Conservation (phyloP, 1,140 invertebrate species). For the Drosophila serrata region DNA sequence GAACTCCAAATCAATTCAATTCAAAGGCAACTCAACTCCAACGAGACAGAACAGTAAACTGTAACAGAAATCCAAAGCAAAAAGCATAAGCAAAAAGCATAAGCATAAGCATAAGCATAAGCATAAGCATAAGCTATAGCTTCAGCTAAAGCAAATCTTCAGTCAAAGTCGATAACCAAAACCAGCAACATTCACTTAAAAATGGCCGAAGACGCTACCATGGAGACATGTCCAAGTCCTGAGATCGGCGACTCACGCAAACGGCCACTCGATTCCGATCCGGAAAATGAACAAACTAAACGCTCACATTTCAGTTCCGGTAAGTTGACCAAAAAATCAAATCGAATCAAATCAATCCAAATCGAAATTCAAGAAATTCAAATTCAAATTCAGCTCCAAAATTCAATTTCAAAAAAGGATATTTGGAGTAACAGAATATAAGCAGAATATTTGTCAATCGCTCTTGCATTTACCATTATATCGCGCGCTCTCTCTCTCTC, state of each 20-base stretch:
- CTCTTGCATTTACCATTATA: constrained; percentile 74
- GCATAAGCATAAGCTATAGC: constrained; percentile 27
- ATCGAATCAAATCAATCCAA: constrained; percentile 45
- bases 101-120: constrained; percentile 3
- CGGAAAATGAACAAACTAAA: constrained; percentile 93
- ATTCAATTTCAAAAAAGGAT: constrained; percentile 42
- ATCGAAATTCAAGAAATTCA: constrained; percentile 40
- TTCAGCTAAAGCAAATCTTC: constrained; percentile 47
- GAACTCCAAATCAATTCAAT: constrained; percentile 37
- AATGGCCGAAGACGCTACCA: constrained; percentile 89
- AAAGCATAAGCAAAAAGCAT: constrained; percentile 46
- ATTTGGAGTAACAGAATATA: constrained; percentile 27
- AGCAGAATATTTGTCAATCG: constrained; percentile 67
- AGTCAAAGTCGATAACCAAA: constrained; percentile 56
- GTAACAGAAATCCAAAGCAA: constrained; percentile 42
- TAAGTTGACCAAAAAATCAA: constrained; percentile 86
- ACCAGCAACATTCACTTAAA: constrained; percentile 84
- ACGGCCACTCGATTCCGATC: constrained; percentile 93
- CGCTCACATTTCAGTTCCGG: constrained; percentile 94
- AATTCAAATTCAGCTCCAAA: constrained; percentile 46
- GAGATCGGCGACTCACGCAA: constrained; percentile 92
- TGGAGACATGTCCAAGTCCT: constrained; percentile 91
- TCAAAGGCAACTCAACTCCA: constrained; percentile 18
- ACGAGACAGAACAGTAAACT: constrained; percentile 31
- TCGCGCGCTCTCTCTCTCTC: constrained; percentile 56